These are phyloP conservation scores for Conopomorpha cramerella DNA, from an alignment of 1,140 invertebrate species.

Conservation along the genomic window DNA sequence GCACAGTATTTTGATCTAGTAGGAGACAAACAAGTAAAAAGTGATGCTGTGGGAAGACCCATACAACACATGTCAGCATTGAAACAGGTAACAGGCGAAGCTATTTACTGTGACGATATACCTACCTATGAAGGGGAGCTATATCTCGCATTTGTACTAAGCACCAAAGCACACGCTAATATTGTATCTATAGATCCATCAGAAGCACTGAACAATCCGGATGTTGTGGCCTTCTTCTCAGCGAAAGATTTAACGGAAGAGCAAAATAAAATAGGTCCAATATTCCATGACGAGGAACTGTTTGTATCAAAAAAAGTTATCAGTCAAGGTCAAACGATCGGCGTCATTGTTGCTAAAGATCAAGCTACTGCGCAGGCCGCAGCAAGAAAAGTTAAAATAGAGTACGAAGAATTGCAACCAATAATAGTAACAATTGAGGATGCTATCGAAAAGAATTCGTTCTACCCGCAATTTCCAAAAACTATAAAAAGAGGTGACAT, in stretches of 20 bases:
- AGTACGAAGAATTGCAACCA: slow-evolving; percentile 78
- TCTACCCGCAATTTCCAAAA: slow-evolving; percentile 64
- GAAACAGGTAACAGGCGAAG: slow-evolving; percentile 92
- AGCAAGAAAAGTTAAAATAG: slow-evolving; percentile 74
- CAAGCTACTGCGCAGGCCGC: slow-evolving; percentile 78
- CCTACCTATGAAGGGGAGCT: slow-evolving; percentile 75
- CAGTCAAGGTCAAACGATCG: slow-evolving; percentile 80
- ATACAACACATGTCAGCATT: slow-evolving; percentile 81
- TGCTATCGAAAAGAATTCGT: slow-evolving; percentile 79
- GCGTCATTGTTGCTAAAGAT: slow-evolving; percentile 75
- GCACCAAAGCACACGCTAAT: slow-evolving; percentile 81
- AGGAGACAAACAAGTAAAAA: slow-evolving; percentile 64
- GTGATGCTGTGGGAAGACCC: slow-evolving; percentile 82
- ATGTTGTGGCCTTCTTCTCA: slow-evolving; percentile 77
- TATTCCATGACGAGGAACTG: slow-evolving; percentile 80
- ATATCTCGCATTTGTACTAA: slow-evolving; percentile 79
- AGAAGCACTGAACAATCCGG: slow-evolving; percentile 73
- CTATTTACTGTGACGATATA: slow-evolving; percentile 91
- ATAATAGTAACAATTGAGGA: slow-evolving; percentile 87
- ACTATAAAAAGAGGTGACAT: slow-evolving; percentile 71
- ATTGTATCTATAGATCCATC: slow-evolving; percentile 74
- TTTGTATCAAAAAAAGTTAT: slow-evolving; percentile 74
- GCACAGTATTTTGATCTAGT: slow-evolving; percentile 83
- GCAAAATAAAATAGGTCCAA: slow-evolving; percentile 68
- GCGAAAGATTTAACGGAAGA: slow-evolving; percentile 72